A percentile compares a stretch with the other conserved stretches of the same genome.
phyloP scores from a whole-genome alignment of 1,140 invertebrate species.

The Cydia splendana region DNA sequence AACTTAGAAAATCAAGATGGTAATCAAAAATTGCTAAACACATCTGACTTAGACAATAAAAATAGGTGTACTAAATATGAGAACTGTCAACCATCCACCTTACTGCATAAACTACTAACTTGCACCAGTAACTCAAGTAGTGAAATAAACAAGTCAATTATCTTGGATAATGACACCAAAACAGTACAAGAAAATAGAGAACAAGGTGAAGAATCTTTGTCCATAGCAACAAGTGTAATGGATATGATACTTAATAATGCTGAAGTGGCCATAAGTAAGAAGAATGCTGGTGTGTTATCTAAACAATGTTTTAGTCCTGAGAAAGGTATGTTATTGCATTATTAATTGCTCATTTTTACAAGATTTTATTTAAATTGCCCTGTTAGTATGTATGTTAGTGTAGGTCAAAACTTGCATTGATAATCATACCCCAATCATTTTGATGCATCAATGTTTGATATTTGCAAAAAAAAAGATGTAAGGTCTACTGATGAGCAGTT shows the following conservation, averaged over 20 bases:
- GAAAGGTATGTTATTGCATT: background rate
- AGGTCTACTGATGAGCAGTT: too few relatives aligned
- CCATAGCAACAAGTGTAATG: conserved; percentile 51
- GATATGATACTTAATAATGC: conserved; percentile 60
- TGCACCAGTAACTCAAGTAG: background rate
- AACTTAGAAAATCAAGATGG: background rate
- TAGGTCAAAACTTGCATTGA: too few relatives aligned
- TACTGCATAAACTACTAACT: conserved; percentile 19
- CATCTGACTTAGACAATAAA: background rate
- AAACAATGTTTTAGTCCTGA: conserved; percentile 39
- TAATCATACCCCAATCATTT: too few relatives aligned
- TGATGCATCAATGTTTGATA: too few relatives aligned
- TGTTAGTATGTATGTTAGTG: too few relatives aligned
- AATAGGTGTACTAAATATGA: background rate
- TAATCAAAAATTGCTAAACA: background rate
- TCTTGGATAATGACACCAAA: background rate
- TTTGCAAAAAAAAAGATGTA: too few relatives aligned
- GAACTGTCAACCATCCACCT: background rate
- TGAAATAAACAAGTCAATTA: conserved; percentile 35
- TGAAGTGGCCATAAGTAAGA: conserved; percentile 49
- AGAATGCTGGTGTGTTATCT: conserved; percentile 42
- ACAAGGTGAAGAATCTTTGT: conserved; percentile 38
- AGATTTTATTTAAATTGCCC: too few relatives aligned
- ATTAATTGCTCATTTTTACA: background rate
- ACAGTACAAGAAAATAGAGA: conserved; percentile 30